phyloP scores from a whole-genome alignment of 2,888 invertebrate genomes.

The Caenorhabditis imperialis region DNA sequence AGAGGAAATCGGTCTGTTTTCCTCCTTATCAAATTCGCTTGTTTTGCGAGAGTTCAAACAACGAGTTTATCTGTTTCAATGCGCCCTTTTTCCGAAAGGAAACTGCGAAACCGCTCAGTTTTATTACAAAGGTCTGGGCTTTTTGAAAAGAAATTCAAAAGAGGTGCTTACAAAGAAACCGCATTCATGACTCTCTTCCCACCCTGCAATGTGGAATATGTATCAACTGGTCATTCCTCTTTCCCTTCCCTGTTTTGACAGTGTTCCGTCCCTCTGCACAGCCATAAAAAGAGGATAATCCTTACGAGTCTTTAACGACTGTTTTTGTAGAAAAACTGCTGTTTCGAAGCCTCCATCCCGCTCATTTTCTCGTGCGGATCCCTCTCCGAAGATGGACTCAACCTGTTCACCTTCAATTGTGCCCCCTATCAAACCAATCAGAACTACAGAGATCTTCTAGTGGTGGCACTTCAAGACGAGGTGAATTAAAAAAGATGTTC shows the following conservation, averaged over 20 bases:
- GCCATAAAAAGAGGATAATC: conserved; percentile 22
- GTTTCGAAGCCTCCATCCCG: conserved; percentile 39
- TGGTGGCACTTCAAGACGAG: conserved; percentile 39
- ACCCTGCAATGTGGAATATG: too few species aligned
- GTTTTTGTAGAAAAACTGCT: conserved; percentile 27
- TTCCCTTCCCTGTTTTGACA: background rate
- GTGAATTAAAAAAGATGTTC: background rate
- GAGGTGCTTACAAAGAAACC: too few species aligned
- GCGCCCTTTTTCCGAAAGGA: too few species aligned
- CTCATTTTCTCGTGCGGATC: conserved; percentile 43
- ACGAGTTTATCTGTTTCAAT: too few species aligned
- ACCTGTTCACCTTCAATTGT: conserved; percentile 44
- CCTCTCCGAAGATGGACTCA: conserved; percentile 35
- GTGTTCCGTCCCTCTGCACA: background rate
- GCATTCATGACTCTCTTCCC: too few species aligned
- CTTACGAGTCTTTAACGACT: background rate
- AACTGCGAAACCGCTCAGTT: conserved; percentile 3
- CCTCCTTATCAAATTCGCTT: background rate
- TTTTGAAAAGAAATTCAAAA: background rate
- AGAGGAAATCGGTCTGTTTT: conserved; percentile 24
- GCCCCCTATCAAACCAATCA: conserved; percentile 39
- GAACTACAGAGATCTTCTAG: conserved; percentile 40
- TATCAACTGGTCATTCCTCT: background rate
- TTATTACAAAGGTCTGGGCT: background rate
- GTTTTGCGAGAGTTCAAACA: background rate